Evolutionary conservation across 1,140 invertebrate species (phyloP), one percentile per base, ranked within the genome.

Genomic region (Hyles euphorbiae): DNA sequence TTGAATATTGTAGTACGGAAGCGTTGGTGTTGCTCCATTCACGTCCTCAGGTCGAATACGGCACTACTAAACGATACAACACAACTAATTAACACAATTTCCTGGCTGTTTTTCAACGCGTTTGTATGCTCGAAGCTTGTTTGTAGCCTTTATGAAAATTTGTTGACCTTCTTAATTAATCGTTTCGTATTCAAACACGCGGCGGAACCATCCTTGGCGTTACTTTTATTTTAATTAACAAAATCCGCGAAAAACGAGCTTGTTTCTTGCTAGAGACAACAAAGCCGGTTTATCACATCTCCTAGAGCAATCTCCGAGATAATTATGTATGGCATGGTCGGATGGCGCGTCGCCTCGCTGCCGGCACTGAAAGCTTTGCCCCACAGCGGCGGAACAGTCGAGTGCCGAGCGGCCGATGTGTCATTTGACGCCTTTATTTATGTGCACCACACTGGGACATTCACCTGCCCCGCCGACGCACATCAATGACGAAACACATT

Each of bases 81-180:
- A 61, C 59, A 61, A 67, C 36, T 67, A 73, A 71, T 63, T 64
- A 70, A 73, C 54, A 69, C 61, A 60, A 63, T 70, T 73, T 67
- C 36, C 36, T 40, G 8, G 36, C 36, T 40, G 36, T 1, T 40
- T 40, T 8, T 40, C 8, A 5, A 5, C 36, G 36, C 36, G 8
- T 40, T 40, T 40, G 36, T 40, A 40, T 60, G 61, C 62, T 72
- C 57, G 65, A 56, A 70, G 65, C 79, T 79, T 76, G 70, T 76
- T 11, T n/a, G n/a, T 11, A 72, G 72, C 79, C 68, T 65, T 68
- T 63, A 66, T 58, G 68, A 70, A 73, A 72, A 72, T 71, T 78
- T 81, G 78, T 79, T 79, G 71, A 77, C 76, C 72, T 75, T 81
- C 70, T 78, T 82, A 84, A 84, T 84, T 82, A 82, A 81, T 76